Evolutionary conservation across 2,797 vertebrate genomes (phyloP).

Genomic region (Brachyrhaphis roseni): DNA sequence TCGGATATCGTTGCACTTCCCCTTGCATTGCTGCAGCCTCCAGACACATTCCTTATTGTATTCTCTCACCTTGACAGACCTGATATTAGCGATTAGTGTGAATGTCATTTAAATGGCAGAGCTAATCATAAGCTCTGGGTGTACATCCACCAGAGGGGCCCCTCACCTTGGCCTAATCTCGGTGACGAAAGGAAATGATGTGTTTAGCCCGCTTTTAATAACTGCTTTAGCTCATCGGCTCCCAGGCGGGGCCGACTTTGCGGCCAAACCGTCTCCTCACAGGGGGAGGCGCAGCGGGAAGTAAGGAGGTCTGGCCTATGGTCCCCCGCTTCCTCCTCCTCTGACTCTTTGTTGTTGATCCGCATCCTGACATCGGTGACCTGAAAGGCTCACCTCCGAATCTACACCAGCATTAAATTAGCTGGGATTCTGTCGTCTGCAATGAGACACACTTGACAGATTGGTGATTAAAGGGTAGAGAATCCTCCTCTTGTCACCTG

Average conservation of each 20-base stretch:
- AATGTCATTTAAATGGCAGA: conserved; percentile 83
- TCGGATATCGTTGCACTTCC: conserved; percentile 55
- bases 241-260: conserved; percentile 32
- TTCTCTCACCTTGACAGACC: conserved; percentile 72
- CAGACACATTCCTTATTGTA: conserved; percentile 58
- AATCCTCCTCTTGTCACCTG: conserved; percentile 52
- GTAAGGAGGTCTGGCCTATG: conserved; percentile 28
- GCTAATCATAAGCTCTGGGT: conserved; percentile 75
- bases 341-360: conserved; percentile 49
- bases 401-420: conserved; percentile 29
- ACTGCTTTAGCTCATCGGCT: conserved; percentile 67
- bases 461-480: conserved; percentile 57
- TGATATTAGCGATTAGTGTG: conserved; percentile 79
- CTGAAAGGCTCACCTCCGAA: conserved; percentile 41
- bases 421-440: conserved; percentile 18
- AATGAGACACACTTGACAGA: conserved; percentile 53
- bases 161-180: conserved; percentile 68
- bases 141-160: conserved; percentile 70
- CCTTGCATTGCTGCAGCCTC: conserved; percentile 35
- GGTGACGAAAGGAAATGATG: conserved; percentile 72
- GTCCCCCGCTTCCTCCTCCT: conserved; percentile 25
- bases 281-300: conserved; percentile 23
- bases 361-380: conserved; percentile 38
- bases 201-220: conserved; percentile 75
- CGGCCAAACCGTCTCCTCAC: conserved; percentile 22